Conservation (phyloP, 2,113 vertebrate genomes). For the Thamnophis sirtalis region DNA sequence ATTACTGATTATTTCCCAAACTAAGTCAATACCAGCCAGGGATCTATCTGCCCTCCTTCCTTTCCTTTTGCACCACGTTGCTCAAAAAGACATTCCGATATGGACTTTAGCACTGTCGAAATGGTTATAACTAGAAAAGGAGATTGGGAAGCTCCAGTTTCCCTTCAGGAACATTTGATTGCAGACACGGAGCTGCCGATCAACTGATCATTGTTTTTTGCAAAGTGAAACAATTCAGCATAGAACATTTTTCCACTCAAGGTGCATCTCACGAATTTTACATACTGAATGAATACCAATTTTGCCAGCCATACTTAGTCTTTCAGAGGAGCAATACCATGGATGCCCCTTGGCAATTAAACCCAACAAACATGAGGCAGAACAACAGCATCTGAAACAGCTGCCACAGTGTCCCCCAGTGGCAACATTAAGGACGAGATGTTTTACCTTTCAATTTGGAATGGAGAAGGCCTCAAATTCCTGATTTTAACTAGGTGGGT, state of each 20-base stretch:
- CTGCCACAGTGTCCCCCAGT: neutral
- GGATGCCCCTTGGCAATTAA: neutral
- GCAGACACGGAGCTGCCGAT: neutral
- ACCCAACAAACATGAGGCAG: neutral
- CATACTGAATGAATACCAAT: neutral
- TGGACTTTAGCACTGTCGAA: neutral
- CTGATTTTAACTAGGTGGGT: conserved; percentile 47
- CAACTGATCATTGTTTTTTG: neutral
- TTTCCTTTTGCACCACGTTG: neutral
- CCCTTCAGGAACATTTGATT: neutral
- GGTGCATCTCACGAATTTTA: neutral
- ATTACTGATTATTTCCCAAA: neutral
- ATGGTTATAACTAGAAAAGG: neutral
- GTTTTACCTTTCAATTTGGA: conserved; percentile 39
- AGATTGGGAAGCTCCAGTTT: neutral
- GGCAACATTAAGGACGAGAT: neutral
- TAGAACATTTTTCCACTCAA: neutral
- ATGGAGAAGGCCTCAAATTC: conserved; percentile 26
- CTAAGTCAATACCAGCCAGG: neutral
- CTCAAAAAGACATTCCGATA: neutral
- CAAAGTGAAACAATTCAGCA: neutral
- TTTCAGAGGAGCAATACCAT: neutral
- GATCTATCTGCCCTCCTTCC: neutral
- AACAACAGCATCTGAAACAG: neutral
- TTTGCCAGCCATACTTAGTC: neutral